phyloP scores from a whole-genome alignment of 2,113 vertebrate species.

The Bubo scandiacus region DNA sequence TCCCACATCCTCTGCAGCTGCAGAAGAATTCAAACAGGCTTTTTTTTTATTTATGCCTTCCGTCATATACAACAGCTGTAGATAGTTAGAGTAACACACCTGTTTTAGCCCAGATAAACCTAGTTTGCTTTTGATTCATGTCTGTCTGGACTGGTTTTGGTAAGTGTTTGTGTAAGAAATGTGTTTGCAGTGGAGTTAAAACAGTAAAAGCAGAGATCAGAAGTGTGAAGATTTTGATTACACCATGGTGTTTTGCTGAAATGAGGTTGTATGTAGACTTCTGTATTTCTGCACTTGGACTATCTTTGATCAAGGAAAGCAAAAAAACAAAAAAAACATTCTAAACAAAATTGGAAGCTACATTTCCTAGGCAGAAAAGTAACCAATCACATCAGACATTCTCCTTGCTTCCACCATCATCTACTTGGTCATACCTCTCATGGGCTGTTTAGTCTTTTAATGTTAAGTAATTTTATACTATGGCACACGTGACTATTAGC shows the following conservation, averaged over 20 bases:
- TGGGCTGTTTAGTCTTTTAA: background rate
- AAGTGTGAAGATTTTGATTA: background rate
- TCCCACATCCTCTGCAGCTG: slow-evolving; percentile 57
- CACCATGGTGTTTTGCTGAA: background rate
- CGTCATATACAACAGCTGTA: background rate
- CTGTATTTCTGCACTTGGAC: background rate
- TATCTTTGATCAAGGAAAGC: background rate
- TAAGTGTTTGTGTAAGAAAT: background rate
- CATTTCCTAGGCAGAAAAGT: background rate
- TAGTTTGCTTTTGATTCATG: background rate
- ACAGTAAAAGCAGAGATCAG: background rate
- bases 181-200: background rate
- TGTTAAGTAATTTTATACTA: background rate
- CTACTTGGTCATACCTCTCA: background rate
- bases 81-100: slow-evolving; percentile 17
- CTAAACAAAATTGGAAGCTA: background rate
- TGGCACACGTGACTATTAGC: background rate
- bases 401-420: background rate
- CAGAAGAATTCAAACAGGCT: background rate
- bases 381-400: background rate
- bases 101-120: background rate
- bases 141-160: background rate
- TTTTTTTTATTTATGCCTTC: background rate
- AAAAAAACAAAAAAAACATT: background rate
- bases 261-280: background rate